Percentiles rank a stretch among this genome's conserved stretches.
Evolutionary conservation across 2,113 vertebrate species (phyloP).

Genomic region (Triplophysa tibetana): DNA sequence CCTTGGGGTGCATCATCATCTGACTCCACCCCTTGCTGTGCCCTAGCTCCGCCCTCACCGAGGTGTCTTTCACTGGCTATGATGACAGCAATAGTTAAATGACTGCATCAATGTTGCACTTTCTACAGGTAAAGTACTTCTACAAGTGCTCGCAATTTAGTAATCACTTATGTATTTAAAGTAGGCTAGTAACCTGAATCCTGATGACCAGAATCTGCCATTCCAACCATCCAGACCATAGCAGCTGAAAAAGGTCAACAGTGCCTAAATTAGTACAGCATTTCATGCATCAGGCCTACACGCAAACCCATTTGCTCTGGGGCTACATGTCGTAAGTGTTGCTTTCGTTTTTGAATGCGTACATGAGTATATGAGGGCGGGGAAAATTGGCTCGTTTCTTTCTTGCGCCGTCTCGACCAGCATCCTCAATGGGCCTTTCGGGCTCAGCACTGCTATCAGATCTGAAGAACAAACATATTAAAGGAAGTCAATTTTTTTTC

Average conservation of each 20-base stretch:
- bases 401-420: slow-evolving; percentile 97
- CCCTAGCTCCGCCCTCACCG: slow-evolving; percentile 60
- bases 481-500: too few relatives aligned
- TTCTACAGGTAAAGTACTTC: not conserved
- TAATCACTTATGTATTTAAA: not conserved
- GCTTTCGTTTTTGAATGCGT: slow-evolving; percentile 62
- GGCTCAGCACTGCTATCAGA: slow-evolving; percentile 90
- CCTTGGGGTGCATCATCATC: slow-evolving; percentile 58
- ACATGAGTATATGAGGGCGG: slow-evolving; percentile 98
- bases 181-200: slow-evolving; percentile 61
- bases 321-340: not conserved
- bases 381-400: slow-evolving; percentile 96
- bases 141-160: not conserved
- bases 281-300: not conserved
- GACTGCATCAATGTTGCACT: not conserved
- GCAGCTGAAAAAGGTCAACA: slow-evolving; percentile 76
- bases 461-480: slow-evolving; percentile 74
- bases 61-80: slow-evolving; percentile 78
- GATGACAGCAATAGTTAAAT: slow-evolving; percentile 5
- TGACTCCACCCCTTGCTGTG: slow-evolving; percentile 60
- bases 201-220: slow-evolving; percentile 74
- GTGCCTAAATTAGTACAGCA: not conserved
- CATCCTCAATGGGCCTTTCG: slow-evolving; percentile 93
- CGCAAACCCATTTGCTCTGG: not conserved
- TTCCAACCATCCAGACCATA: slow-evolving; percentile 95